A percentile compares a stretch with the other conserved stretches of the same genome.
Conservation (phyloP, 2,888 invertebrate species). For the Temnothorax unifasciatus region DNA sequence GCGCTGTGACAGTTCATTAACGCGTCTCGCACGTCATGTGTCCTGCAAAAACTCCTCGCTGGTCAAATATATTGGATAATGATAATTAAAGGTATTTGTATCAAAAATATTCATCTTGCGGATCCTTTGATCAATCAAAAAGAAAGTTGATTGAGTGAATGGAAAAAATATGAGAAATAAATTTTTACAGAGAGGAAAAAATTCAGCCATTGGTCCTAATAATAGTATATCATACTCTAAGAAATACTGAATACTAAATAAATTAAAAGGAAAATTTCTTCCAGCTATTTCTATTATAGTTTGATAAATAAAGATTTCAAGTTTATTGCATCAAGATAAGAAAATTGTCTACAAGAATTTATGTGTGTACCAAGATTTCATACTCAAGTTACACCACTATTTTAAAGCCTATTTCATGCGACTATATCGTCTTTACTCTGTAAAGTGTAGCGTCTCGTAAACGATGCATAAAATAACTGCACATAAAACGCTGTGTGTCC, state of each 20-base stretch:
- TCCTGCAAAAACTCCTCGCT: background rate
- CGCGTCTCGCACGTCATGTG: background rate
- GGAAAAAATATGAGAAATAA: background rate
- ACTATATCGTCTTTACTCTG: background rate
- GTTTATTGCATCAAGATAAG: background rate
- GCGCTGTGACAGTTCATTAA: slow-evolving; percentile 36
- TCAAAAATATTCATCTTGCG: background rate
- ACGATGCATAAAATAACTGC: slow-evolving; percentile 27
- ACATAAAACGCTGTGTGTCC: slow-evolving; percentile 8
- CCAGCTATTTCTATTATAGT: background rate
- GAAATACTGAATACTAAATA: background rate
- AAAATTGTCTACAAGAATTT: background rate
- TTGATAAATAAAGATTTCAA: background rate
- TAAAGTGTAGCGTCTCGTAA: slow-evolving; percentile 12
- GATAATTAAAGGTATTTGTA: slow-evolving; percentile 4
- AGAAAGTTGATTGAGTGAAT: background rate
- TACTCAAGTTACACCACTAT: background rate
- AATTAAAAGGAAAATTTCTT: background rate
- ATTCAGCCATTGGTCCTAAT: background rate
- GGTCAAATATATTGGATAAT: background rate
- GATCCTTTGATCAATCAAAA: background rate
- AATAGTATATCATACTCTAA: background rate
- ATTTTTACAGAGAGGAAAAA: background rate
- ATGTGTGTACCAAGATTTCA: background rate
- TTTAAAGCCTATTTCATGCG: background rate